Percentiles rank a stretch among this genome's conserved stretches.
Conservation (phyloP, 1,140 invertebrate species). For the Tetragnatha versicolor region DNA sequence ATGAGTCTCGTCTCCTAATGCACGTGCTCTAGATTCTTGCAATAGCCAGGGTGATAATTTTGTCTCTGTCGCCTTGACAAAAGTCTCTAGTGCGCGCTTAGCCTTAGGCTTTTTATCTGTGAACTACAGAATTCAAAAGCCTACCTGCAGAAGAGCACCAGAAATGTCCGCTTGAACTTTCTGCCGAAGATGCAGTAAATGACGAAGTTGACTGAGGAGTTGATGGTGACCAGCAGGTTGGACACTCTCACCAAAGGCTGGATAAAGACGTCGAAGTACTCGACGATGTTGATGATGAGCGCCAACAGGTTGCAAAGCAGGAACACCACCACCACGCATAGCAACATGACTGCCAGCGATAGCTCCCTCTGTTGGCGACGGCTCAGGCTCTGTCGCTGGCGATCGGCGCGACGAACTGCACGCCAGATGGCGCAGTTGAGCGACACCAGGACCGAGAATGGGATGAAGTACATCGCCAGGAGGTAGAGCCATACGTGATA, state of each 20-base stretch:
- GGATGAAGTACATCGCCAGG: constrained; percentile 89
- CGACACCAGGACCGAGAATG: constrained; percentile 81
- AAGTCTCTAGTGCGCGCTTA: too few species aligned
- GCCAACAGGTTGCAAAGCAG: constrained; percentile 91
- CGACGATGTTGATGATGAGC: constrained; percentile 85
- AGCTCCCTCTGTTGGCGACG: constrained; percentile 82
- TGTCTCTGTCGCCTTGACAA: too few species aligned
- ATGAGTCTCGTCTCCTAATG: too few species aligned
- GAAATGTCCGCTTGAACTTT: constrained; percentile 73
- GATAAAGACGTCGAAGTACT: constrained; percentile 67
- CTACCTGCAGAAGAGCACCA: constrained; percentile 43
- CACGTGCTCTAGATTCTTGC: too few species aligned
- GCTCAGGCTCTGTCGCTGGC: constrained; percentile 80
- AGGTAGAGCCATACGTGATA: constrained; percentile 90
- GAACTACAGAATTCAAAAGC: too few species aligned
- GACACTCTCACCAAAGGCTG: constrained; percentile 53
- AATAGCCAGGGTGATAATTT: too few species aligned
- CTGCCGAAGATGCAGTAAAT: constrained; percentile 97
- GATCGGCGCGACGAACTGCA: constrained; percentile 74
- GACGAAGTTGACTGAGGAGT: constrained; percentile 96
- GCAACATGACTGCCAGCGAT: constrained; percentile 88
- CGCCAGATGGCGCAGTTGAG: constrained; percentile 88
- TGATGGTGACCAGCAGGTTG: constrained; percentile 94
- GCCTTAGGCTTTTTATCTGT: too few species aligned
- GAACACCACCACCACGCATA: constrained; percentile 93